A percentile compares a stretch with the other conserved stretches of the same genome.
These are phyloP conservation scores for Euura saliciscinereae DNA, from an alignment of 1,140 invertebrate genomes.

Conservation along the genomic window DNA sequence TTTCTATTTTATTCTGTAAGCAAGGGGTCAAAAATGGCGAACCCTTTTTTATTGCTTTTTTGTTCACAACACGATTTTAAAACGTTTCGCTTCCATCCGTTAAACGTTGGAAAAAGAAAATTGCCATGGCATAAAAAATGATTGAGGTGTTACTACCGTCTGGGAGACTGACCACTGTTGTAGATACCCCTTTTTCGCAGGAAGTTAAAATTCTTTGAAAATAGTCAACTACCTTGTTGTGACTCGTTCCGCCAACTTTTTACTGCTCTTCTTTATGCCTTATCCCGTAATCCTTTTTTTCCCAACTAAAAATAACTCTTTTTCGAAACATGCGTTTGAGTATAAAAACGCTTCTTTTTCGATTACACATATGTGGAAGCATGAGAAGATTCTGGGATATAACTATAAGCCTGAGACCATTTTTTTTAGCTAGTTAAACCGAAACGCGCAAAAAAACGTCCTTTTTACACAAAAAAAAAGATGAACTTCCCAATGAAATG, in stretches of 20 bases:
- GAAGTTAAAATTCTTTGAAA: background rate
- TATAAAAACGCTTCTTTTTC: too few relatives aligned
- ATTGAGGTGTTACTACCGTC: background rate
- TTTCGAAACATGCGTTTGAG: background rate
- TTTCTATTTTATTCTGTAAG: constrained; percentile 23
- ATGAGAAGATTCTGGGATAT: background rate
- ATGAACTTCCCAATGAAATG: background rate
- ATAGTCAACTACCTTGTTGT: background rate
- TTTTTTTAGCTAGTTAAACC: background rate
- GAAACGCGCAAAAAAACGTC: background rate
- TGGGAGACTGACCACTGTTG: background rate
- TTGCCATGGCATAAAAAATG: constrained; percentile 1
- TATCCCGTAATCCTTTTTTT: background rate
- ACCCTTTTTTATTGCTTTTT: constrained; percentile 27
- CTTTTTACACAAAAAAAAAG: background rate
- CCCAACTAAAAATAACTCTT: background rate
- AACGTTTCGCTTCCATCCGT: background rate
- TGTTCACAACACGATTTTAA: background rate
- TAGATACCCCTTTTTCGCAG: background rate
- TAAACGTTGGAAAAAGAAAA: background rate
- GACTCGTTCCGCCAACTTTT: background rate
- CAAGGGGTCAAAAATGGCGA: constrained; percentile 16
- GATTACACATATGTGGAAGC: background rate
- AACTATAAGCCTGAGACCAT: background rate
- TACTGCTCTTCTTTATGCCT: background rate